Base-by-base conservation (phyloP, 2,888 invertebrate species). In the Drosophila barbarae region DNA sequence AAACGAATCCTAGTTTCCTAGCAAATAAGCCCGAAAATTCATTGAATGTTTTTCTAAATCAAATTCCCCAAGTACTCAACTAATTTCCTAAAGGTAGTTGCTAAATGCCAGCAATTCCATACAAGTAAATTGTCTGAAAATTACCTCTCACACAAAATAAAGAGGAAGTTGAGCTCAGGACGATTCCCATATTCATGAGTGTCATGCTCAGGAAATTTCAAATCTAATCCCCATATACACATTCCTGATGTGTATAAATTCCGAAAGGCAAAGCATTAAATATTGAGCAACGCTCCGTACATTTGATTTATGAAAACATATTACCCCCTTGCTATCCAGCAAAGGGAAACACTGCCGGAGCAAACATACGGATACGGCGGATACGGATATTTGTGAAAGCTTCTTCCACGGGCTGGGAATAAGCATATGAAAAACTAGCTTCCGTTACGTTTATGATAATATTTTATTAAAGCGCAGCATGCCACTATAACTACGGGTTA, bases 401-500 rank as follows among this genome's bases (percentile, higher is more conserved):
- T 63, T 34, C 63, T 44, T 61, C 23, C 38, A 50, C 56, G 41
- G 52, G 28, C 70, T 69, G 64, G 56, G 59, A 65, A 69, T 72
- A 78, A 78, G 72, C 85, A 84, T 82, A 85, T 77, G 81, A 80
- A 72, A 77, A 83, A 77, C 84, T 83, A 75, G 77, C 70, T 71
- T 66, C 60, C 71, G 69, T 72, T 79, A 67, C 74, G 73, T 72
- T 85, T 85, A 85, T 83, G 69, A 85, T 81, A 80, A 81, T 81
- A 85, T 85, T 85, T 85, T 85, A 81, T 81, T 81, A 72, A 79
- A 71, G 72, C 56, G 44, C 58, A 68, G 70, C 71, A 71, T 63
- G 71, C 71, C 71, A 70, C 61, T 55, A 60, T 53, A 61, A 55
- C 52, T 51, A 68, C 38, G 57, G 46, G 66, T 68, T 57, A 46